Conservation (phyloP, 2,113 vertebrate genomes). For the Oostethus manadensis region DNA sequence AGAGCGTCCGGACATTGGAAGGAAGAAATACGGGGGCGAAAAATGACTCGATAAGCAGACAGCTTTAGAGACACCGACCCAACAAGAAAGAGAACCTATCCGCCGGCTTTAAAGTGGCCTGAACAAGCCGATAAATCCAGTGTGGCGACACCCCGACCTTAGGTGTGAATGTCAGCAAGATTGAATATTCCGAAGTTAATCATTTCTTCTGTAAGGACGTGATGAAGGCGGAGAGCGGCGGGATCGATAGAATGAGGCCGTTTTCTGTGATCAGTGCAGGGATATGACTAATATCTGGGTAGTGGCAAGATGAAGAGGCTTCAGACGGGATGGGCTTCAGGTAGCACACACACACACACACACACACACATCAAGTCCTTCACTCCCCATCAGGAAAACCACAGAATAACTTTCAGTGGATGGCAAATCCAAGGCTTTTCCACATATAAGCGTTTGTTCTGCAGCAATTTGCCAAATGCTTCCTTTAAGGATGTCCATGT, state of each 20-base stretch:
- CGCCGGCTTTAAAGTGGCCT: slow-evolving; percentile 40
- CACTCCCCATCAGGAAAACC: slow-evolving; percentile 49
- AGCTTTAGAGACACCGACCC: slow-evolving; percentile 24
- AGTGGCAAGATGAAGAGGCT: slow-evolving; percentile 9
- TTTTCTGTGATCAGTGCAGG: slow-evolving; percentile 53
- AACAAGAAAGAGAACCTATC: slow-evolving; percentile 11
- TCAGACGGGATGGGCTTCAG: slow-evolving; percentile 11
- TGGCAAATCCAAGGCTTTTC: slow-evolving; percentile 60
- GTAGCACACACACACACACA: slow-evolving; percentile 24
- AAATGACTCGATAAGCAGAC: slow-evolving; percentile 18
- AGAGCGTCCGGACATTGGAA: slow-evolving; percentile 1
- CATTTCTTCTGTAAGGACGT: slow-evolving; percentile 43
- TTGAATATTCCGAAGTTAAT: slow-evolving; percentile 67
- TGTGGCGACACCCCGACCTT: slow-evolving; percentile 18
- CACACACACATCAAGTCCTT: slow-evolving; percentile 44
- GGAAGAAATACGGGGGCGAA: slow-evolving; percentile 3
- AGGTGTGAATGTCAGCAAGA: slow-evolving; percentile 54
- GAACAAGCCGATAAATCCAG: slow-evolving; percentile 49
- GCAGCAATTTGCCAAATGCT: slow-evolving; percentile 69
- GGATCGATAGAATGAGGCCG: slow-evolving; percentile 48
- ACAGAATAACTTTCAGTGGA: slow-evolving; percentile 58
- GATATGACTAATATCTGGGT: slow-evolving; percentile 60
- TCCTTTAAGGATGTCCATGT: slow-evolving; percentile 70
- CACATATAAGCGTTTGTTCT: slow-evolving; percentile 68
- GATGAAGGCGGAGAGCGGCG: slow-evolving; percentile 46